Base-by-base conservation (phyloP, 2,888 invertebrate species). In the Argyresthia albistria region DNA sequence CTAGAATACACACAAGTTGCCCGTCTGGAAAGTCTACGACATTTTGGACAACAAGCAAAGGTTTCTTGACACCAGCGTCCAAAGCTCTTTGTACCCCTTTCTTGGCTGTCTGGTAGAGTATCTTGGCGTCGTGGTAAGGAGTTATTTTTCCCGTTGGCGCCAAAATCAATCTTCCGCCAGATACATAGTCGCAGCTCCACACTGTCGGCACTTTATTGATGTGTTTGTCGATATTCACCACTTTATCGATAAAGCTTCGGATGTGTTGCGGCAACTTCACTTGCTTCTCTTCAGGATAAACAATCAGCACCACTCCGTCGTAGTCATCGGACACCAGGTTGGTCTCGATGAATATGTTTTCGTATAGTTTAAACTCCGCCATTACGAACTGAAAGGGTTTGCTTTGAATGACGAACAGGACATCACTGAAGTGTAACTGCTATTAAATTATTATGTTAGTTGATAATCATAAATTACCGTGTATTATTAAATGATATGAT, bases 71-170 rank as follows among this genome's bases (percentile, higher is more conserved):
- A 0, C 98, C 98, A 43, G 96, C 94, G 66, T 93, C 92, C 16
- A 97, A 67, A 0, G 97, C 97, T 65, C 97, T 93, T 49, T 87
- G 73, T 60, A 95, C 87, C 0, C 95, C 97, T 62, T 91, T 92
- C 11, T 83, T 89, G 0, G 95, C 96, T 1, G 97, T 95, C 61
- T 94, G 93, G 54, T 70, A 80, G 0, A 88, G 59, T 0, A 86
- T 77, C 45, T 69, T 74, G 0, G 73, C 80, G 25, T 88, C 88
- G 53, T 88, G 82, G 43, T 88, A 88, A 0, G 93, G 87, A 55
- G 93, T 91, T 16, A 96, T 88, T 14, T 91, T 90, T 0, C 95
- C 95, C 8, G 94, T 95, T 0, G 95, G 94, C 4, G 94, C 89
- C 60, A 93, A 89, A 37, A 97, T 88, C 9, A 94, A 70, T 56